phyloP scores from a whole-genome alignment of 1,140 invertebrate genomes.

The Anoplolepis gracilipes region DNA sequence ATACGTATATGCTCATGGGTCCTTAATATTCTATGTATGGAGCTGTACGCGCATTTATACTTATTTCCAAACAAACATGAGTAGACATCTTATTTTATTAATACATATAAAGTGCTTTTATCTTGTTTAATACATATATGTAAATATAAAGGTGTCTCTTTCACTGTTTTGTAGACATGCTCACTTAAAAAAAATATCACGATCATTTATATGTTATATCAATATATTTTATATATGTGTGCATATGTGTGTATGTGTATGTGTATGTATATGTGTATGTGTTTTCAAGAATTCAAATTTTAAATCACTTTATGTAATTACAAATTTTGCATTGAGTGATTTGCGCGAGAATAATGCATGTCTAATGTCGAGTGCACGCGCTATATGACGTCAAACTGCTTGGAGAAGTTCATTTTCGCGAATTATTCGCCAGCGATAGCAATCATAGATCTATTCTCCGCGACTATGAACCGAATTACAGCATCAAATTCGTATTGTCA shows the following conservation, averaged over 20 bases:
- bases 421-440: conserved; percentile 17
- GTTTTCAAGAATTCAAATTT: background rate
- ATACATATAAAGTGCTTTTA: background rate
- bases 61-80: background rate
- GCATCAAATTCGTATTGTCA: conserved; percentile 8
- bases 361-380: background rate
- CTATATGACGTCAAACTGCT: background rate
- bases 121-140: background rate
- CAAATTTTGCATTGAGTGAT: background rate
- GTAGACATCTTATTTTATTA: background rate
- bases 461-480: background rate
- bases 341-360: background rate
- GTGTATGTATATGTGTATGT: background rate
- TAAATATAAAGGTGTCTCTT: background rate
- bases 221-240: background rate
- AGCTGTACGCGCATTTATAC: background rate
- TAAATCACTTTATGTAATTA: background rate
- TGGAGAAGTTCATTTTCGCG: background rate
- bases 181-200: background rate
- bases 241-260: no score
- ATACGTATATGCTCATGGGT: background rate
- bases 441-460: conserved; percentile 15
- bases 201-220: background rate
- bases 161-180: background rate
- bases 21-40: conserved; percentile 1